Percentiles rank a stretch among this genome's conserved stretches.
Conservation (phyloP, 2,888 invertebrate genomes). For the Holacanthella duospinosa region DNA sequence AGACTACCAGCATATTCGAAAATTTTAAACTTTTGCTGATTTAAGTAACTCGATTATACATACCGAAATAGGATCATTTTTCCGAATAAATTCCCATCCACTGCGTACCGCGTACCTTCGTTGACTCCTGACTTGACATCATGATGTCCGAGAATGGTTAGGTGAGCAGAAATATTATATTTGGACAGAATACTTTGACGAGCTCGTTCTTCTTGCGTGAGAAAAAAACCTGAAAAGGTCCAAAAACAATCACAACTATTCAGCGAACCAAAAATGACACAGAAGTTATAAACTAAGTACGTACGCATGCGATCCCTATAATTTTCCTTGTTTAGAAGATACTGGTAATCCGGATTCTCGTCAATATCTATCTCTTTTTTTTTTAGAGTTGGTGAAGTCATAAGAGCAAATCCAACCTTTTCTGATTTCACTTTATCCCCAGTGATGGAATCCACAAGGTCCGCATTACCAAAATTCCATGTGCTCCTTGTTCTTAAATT, state of each 20-base stretch:
- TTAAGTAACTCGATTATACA: too few species aligned
- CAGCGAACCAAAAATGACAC: too few species aligned
- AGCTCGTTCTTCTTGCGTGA: constrained; percentile 35
- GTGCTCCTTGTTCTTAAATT: constrained; percentile 20
- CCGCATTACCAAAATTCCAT: constrained; percentile 37
- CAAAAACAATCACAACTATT: background rate
- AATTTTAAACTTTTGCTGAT: background rate
- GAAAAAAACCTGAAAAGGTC: constrained; percentile 25
- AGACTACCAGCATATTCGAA: background rate
- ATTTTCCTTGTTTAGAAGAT: constrained; percentile 21
- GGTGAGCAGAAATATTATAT: constrained; percentile 33
- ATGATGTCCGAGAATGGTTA: constrained; percentile 25
- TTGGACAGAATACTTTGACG: constrained; percentile 36
- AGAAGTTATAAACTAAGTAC: constrained; percentile 6
- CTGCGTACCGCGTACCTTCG: constrained; percentile 33
- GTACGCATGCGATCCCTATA: constrained; percentile 37
- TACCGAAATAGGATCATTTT: constrained; percentile 35
- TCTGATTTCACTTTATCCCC: constrained; percentile 30
- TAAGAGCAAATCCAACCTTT: constrained; percentile 34
- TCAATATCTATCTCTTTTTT: constrained; percentile 12
- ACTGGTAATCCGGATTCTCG: background rate
- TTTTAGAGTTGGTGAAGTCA: constrained; percentile 17
- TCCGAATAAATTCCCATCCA: constrained; percentile 33
- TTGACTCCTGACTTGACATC: constrained; percentile 28
- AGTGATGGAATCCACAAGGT: constrained; percentile 29